Percentiles rank a stretch among this genome's conserved stretches.
Conservation (phyloP, 2,888 invertebrate species). For the Troilus luridus region DNA sequence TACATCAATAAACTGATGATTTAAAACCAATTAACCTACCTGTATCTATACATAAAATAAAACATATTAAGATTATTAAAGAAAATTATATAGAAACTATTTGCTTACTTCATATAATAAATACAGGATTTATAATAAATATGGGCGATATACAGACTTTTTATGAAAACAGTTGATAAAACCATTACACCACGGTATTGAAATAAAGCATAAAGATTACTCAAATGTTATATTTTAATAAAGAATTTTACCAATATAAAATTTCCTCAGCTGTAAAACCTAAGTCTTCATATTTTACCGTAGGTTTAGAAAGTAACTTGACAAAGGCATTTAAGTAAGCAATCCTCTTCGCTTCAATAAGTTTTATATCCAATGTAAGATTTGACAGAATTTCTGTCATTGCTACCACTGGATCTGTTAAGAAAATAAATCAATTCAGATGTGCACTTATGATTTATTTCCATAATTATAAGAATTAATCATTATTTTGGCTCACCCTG, state of each 20-base stretch:
- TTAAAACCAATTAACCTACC: neutral
- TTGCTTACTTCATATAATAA: too few relatives aligned
- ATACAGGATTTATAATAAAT: too few relatives aligned
- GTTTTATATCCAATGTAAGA: slow-evolving; percentile 75
- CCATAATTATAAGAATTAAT: neutral
- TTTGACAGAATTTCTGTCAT: slow-evolving; percentile 75
- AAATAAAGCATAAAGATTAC: too few relatives aligned
- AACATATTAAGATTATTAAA: neutral
- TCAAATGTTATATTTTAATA: neutral
- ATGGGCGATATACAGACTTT: too few relatives aligned
- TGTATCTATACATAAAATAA: neutral
- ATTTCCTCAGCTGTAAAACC: slow-evolving; percentile 86
- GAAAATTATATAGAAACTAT: too few relatives aligned
- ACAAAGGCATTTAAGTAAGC: slow-evolving; percentile 92
- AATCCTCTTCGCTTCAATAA: slow-evolving; percentile 84
- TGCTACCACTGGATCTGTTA: slow-evolving; percentile 72
- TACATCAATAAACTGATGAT: neutral
- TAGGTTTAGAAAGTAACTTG: slow-evolving; percentile 80
- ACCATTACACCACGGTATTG: too few relatives aligned
- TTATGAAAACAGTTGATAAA: too few relatives aligned
- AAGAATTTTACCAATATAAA: slow-evolving; percentile 78
- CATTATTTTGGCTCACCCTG: neutral
- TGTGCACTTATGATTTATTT: neutral
- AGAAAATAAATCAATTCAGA: neutral
- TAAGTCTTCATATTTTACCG: slow-evolving; percentile 74